Conservation (phyloP, 2,888 invertebrate genomes). For the Drosophila lacicola region DNA sequence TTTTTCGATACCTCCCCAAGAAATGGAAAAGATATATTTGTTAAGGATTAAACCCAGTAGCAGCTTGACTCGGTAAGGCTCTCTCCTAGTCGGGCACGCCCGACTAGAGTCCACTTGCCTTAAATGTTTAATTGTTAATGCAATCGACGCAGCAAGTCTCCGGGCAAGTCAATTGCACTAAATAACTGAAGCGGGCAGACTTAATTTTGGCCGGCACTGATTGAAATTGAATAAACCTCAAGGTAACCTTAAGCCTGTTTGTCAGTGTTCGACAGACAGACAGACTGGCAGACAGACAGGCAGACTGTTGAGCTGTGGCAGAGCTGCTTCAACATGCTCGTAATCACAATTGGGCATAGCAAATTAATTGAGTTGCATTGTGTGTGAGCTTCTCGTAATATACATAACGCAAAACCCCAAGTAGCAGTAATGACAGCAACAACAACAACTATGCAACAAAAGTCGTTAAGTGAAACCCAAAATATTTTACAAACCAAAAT, state of each 20-base stretch:
- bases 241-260: conserved; percentile 15
- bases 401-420: conserved; percentile 50
- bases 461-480: conserved; percentile 60
- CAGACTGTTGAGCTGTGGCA: conserved; percentile 25
- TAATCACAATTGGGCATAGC: conserved; percentile 52
- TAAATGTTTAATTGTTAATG: conserved; percentile 23
- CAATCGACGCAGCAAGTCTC: not conserved
- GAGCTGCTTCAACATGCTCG: not conserved
- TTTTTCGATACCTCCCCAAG: too few relatives aligned
- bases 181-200: conserved; percentile 15
- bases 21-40: too few relatives aligned
- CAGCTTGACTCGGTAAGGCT: too few relatives aligned
- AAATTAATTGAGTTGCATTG: conserved; percentile 74
- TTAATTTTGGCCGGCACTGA: conserved; percentile 21
- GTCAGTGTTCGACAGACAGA: not conserved
- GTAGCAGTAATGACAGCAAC: conserved; percentile 33
- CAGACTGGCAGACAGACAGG: conserved; percentile 19
- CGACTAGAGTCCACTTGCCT: not conserved
- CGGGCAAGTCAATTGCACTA: conserved; percentile 15
- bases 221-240: conserved; percentile 32
- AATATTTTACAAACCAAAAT: conserved; percentile 62
- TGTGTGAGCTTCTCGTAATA: conserved; percentile 22
- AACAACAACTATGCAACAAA: conserved; percentile 24
- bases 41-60: too few relatives aligned
- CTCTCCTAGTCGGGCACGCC: too few relatives aligned